phyloP scores from a whole-genome alignment of 2,888 invertebrate genomes.

The Parelbella ahira region DNA sequence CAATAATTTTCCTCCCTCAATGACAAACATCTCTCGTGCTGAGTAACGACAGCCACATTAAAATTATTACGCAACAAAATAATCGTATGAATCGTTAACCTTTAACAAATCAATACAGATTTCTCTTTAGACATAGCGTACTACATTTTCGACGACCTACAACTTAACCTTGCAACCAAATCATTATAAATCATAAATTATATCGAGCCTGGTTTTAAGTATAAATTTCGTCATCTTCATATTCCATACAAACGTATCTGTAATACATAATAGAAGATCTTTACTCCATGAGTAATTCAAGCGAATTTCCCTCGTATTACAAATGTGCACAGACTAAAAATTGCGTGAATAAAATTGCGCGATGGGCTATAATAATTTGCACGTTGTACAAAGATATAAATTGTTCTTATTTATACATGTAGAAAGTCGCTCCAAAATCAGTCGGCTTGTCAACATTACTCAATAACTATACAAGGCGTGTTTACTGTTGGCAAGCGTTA shows the following conservation, averaged over 20 bases:
- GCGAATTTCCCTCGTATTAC: conserved; percentile 14
- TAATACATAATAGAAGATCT: no score
- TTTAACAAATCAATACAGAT: conserved; percentile 11
- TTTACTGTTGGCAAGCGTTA: conserved; percentile 10
- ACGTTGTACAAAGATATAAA: conserved; percentile 28
- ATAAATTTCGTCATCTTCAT: conserved; percentile 10
- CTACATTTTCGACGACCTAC: conserved; percentile 4
- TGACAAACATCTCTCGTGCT: background rate
- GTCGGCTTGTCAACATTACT: conserved; percentile 62
- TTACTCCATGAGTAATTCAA: no score
- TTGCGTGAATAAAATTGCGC: conserved; percentile 8
- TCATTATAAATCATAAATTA: conserved; percentile 5
- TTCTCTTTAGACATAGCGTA: background rate
- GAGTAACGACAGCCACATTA: background rate
- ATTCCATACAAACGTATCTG: no score
- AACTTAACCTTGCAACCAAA: conserved; percentile 9
- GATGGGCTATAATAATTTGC: conserved; percentile 10
- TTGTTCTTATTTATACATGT: conserved; percentile 59
- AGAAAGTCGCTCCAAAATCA: conserved; percentile 74
- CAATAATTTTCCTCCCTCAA: background rate
- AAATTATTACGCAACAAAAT: conserved; percentile 9
- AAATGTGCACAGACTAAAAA: conserved; percentile 14
- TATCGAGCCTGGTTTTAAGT: background rate
- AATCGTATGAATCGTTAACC: conserved; percentile 11
- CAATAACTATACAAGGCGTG: conserved; percentile 38